phyloP scores from a whole-genome alignment of 2,113 vertebrate species.

The Abramis brama region DNA sequence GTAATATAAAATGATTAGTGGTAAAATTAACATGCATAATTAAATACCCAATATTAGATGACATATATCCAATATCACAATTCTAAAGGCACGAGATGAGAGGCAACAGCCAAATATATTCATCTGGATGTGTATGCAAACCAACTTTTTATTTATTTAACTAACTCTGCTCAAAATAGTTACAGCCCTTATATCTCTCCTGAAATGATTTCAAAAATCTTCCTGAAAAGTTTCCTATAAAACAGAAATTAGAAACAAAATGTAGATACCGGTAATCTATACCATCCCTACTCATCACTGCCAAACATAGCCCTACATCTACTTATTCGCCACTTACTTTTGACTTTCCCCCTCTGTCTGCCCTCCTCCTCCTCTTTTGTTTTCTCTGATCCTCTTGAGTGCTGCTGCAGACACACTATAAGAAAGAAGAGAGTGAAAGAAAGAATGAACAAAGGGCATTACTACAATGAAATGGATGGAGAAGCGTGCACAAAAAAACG shows the following conservation, averaged over 20 bases:
- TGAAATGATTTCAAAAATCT: neutral
- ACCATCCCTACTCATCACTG: neutral
- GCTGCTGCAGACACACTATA: constrained; percentile 24
- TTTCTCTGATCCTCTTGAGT: constrained; percentile 36
- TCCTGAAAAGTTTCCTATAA: neutral
- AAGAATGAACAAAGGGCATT: constrained; percentile 2
- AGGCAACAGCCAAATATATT: too few species aligned
- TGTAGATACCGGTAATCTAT: neutral
- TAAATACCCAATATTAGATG: neutral
- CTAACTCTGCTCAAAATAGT: neutral
- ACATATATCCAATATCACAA: neutral
- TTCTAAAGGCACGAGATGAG: neutral
- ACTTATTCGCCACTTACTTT: constrained; percentile 55
- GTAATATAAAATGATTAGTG: neutral
- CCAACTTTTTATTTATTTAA: neutral
- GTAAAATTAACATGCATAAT: neutral
- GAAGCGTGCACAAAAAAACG: neutral
- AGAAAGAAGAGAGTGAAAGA: neutral
- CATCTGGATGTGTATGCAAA: neutral
- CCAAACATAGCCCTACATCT: neutral
- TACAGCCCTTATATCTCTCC: neutral
- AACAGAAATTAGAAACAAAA: neutral
- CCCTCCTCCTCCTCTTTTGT: constrained; percentile 36
- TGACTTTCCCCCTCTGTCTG: constrained; percentile 44
- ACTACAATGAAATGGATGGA: constrained; percentile 31